Evolutionary conservation across 2,113 vertebrate species (phyloP).

Genomic region (Telmatochromis bifrenatus): DNA sequence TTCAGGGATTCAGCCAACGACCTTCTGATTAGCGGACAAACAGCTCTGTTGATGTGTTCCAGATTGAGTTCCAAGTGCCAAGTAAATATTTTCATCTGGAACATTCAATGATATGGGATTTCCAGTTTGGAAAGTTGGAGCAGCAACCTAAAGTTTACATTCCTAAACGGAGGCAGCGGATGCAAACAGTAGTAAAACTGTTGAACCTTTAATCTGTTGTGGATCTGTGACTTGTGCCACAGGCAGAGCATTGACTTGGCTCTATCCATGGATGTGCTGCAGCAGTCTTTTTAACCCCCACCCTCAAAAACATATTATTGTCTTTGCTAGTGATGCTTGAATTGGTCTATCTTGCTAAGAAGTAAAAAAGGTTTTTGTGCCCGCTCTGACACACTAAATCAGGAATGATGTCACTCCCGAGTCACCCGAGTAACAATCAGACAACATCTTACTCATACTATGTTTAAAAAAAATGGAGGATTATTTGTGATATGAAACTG

Average conservation of each 20-base stretch:
- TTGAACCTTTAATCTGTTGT: background rate
- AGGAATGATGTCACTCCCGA: background rate
- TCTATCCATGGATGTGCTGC: background rate
- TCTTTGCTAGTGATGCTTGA: background rate
- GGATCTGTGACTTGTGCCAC: background rate
- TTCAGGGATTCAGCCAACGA: background rate
- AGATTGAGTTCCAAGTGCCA: background rate
- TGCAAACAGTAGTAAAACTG: background rate
- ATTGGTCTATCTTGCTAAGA: background rate
- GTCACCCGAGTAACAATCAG: background rate
- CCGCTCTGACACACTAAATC: rapidly evolving
- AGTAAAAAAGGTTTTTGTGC: background rate
- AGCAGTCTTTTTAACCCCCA: background rate
- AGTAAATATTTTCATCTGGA: background rate
- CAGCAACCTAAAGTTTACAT: background rate
- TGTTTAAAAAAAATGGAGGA: background rate
- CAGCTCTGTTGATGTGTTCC: background rate
- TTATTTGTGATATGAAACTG: background rate
- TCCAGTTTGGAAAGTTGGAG: background rate
- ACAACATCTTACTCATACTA: background rate
- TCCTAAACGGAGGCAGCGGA: background rate
- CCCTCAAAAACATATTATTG: background rate
- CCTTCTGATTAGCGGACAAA: background rate
- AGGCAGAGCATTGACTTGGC: background rate
- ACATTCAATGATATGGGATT: background rate